A percentile compares a stretch with the other conserved stretches of the same genome.
phyloP scores from a whole-genome alignment of 1,140 invertebrate genomes.

The Neodiprion virginianus region DNA sequence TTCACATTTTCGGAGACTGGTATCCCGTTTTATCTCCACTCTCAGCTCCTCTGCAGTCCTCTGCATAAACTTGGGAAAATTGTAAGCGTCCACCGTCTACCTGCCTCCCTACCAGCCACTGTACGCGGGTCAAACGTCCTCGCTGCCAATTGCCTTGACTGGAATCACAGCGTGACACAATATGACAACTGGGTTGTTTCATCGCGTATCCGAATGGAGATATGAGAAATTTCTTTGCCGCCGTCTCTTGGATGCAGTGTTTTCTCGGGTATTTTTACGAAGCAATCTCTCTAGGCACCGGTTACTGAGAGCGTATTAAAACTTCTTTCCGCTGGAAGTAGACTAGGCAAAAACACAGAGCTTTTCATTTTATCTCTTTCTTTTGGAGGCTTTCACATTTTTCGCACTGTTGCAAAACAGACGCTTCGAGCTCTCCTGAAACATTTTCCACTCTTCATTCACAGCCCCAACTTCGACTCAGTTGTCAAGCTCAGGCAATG shows the following conservation, averaged over 20 bases:
- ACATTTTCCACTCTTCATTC: neutral
- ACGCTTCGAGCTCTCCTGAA: neutral
- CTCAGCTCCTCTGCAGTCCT: neutral
- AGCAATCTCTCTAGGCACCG: neutral
- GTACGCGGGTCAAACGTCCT: no score
- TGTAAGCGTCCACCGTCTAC: no score
- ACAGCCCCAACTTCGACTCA: neutral
- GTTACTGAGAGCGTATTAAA: neutral
- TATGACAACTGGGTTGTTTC: no score
- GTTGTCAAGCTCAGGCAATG: neutral
- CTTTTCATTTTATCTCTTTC: neutral
- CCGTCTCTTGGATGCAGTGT: no score
- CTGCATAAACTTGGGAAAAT: neutral
- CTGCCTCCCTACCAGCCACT: no score
- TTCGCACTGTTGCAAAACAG: neutral
- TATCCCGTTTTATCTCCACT: neutral
- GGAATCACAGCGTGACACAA: no score
- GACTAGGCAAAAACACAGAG: neutral
- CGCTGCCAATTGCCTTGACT: no score
- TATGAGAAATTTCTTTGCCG: no score
- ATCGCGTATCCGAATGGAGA: no score
- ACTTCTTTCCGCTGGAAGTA: neutral
- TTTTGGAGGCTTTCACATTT: no score
- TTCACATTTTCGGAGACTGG: slow-evolving; percentile 1
- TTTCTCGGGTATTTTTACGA: neutral